Conservation (phyloP, 1,140 invertebrate genomes). For the Olivierus martensii region DNA sequence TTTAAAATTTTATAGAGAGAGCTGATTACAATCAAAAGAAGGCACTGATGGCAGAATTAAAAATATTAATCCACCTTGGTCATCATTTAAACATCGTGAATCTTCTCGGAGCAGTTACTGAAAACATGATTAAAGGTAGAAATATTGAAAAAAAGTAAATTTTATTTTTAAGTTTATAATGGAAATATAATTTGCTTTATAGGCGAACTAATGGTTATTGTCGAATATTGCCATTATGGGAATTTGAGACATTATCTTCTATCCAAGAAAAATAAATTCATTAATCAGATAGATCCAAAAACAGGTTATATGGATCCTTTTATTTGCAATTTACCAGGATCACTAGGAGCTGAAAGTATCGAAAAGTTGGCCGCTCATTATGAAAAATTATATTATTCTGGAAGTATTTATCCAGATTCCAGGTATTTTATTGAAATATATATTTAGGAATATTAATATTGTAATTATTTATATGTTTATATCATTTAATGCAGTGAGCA, state of each 20-base stretch:
- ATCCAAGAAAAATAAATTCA: slow-evolving; percentile 55
- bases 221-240: slow-evolving; percentile 84
- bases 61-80: slow-evolving; percentile 88
- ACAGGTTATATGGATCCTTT: too few species aligned
- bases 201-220: slow-evolving; percentile 78
- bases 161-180: too few species aligned
- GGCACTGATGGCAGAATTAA: slow-evolving; percentile 75
- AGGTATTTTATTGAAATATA: too few species aligned
- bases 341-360: too few species aligned
- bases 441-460: too few species aligned
- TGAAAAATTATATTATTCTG: too few species aligned
- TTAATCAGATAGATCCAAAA: slow-evolving; percentile 49
- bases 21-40: slow-evolving; percentile 29
- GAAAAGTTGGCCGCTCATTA: too few species aligned
- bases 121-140: slow-evolving; percentile 69
- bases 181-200: neutral
- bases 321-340: too few species aligned
- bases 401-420: too few species aligned
- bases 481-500: too few species aligned
- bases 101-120: slow-evolving; percentile 81
- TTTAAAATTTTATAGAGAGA: slow-evolving; percentile 18
- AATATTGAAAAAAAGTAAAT: too few species aligned
- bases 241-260: slow-evolving; percentile 77
- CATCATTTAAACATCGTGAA: slow-evolving; percentile 92
- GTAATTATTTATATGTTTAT: too few species aligned